Percentiles rank a stretch among this genome's conserved stretches.
phyloP scores from a whole-genome alignment of 2,888 invertebrate species.

The Eupithecia subumbrata region DNA sequence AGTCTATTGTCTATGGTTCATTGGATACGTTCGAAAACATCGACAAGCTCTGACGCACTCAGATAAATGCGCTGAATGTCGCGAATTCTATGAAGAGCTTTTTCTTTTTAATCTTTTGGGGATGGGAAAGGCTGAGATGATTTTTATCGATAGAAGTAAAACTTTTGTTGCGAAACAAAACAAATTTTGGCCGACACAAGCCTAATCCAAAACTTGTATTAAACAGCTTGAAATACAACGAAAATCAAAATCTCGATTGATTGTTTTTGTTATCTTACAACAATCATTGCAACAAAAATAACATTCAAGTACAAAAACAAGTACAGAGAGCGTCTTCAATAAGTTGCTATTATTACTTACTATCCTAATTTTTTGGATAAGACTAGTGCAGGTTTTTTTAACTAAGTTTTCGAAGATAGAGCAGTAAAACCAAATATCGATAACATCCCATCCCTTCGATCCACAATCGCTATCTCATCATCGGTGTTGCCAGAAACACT shows the following conservation, averaged over 20 bases:
- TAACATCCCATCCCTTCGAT: constrained; percentile 32
- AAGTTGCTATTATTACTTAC: no score
- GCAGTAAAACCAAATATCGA: constrained; percentile 8
- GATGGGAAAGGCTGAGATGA: constrained; percentile 29
- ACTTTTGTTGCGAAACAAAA: background rate
- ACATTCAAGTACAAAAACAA: background rate
- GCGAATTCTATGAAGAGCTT: constrained; percentile 45
- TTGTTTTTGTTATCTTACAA: background rate
- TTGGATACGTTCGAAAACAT: constrained; percentile 53
- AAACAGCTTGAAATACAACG: background rate
- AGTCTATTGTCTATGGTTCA: constrained; percentile 40
- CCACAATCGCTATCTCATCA: constrained; percentile 43
- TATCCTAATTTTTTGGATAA: no score
- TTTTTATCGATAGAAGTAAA: background rate
- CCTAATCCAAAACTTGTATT: background rate
- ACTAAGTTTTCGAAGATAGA: background rate
- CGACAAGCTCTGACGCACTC: constrained; percentile 54
- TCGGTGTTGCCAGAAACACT: constrained; percentile 68
- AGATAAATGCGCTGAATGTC: constrained; percentile 45
- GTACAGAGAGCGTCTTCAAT: no score
- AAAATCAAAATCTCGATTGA: background rate
- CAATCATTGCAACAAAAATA: background rate
- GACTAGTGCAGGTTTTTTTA: no score
- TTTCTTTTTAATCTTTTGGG: constrained; percentile 45
- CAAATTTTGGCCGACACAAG: no score